phyloP scores from a whole-genome alignment of 2,888 invertebrate genomes.

The Synergus gifuensis region DNA sequence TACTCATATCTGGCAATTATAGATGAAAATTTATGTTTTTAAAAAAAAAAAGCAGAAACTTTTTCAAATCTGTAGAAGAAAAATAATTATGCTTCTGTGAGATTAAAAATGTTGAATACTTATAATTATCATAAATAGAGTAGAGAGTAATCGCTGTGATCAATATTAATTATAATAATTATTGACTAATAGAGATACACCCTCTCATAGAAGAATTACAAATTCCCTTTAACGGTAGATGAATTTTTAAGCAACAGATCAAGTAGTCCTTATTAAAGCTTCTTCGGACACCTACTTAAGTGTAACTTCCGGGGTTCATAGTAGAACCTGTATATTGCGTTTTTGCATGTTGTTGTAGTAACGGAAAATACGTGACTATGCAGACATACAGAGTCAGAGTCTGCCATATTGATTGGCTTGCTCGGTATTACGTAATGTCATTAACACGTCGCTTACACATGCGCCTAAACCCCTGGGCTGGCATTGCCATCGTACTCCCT shows the following conservation, averaged over 20 bases:
- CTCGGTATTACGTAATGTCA: constrained; percentile 75
- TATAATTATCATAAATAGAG: background rate
- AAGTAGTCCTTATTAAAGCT: background rate
- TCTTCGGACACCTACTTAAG: background rate
- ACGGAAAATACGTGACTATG: constrained; percentile 44
- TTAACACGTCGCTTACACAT: constrained; percentile 75
- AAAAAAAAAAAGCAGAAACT: too few species aligned
- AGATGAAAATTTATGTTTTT: background rate
- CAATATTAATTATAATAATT: background rate
- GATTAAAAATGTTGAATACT: background rate
- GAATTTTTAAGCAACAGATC: background rate
- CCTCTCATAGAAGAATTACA: background rate
- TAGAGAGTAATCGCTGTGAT: background rate
- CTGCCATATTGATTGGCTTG: constrained; percentile 74
- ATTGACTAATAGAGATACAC: background rate
- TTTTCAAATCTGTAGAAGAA: too few species aligned
- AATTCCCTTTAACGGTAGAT: background rate
- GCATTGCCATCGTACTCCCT: constrained; percentile 47
- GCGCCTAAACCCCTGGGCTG: constrained; percentile 62
- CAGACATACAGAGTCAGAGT: constrained; percentile 48
- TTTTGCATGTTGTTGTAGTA: constrained; percentile 12
- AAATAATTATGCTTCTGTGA: too few species aligned
- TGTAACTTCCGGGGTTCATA: background rate
- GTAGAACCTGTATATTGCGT: background rate
- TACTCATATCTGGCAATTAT: background rate